Evolutionary conservation across 1,140 invertebrate species (phyloP).

Genomic region (Sipha flava): DNA sequence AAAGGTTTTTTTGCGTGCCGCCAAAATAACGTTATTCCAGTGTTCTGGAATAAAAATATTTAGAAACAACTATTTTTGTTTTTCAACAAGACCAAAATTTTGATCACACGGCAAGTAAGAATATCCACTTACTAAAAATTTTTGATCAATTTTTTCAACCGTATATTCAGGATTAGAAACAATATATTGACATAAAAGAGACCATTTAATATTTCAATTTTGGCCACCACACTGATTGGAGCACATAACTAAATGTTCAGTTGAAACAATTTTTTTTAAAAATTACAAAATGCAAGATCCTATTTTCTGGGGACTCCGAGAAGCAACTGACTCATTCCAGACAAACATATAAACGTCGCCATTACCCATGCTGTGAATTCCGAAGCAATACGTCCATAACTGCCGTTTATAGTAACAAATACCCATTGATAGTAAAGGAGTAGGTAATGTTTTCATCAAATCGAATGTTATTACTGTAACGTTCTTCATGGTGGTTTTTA

Average conservation of each 20-base stretch:
- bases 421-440: neutral
- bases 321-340: neutral
- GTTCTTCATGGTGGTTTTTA: neutral
- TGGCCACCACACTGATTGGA: neutral
- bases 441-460: neutral
- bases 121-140: slow-evolving; percentile 40
- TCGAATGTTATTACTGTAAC: neutral
- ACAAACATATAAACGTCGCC: neutral
- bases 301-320: neutral
- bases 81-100: slow-evolving; percentile 32
- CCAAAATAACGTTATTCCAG: neutral
- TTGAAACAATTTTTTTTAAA: neutral
- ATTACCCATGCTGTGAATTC: neutral
- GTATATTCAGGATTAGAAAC: neutral
- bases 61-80: neutral
- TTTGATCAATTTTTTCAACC: slow-evolving; percentile 37
- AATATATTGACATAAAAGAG: neutral
- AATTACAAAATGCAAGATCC: neutral
- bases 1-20: neutral
- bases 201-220: neutral
- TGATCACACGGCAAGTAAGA: slow-evolving; percentile 37
- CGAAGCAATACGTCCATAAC: neutral
- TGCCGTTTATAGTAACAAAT: neutral
- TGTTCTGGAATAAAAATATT: neutral
- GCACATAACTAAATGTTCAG: neutral